Conservation (phyloP, 2,797 vertebrate genomes). For the Picus viridis region DNA sequence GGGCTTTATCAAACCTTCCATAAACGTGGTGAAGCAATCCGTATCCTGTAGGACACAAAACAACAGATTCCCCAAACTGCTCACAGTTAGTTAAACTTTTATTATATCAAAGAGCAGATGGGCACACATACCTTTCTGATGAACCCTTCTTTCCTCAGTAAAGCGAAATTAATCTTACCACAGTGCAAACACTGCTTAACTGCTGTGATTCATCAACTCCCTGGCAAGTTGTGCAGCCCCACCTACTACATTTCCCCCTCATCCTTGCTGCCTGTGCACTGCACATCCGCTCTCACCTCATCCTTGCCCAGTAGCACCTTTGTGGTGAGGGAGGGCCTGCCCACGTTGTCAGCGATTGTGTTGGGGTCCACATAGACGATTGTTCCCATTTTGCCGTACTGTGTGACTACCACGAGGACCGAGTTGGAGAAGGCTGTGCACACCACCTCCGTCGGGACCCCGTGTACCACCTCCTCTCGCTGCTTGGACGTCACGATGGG, state of each 20-base stretch:
- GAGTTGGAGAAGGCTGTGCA: slow-evolving; percentile 94
- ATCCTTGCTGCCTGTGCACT: neutral
- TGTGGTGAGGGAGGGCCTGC: slow-evolving; percentile 84
- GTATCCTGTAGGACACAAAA: neutral
- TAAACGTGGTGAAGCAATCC: neutral
- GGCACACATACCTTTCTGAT: neutral
- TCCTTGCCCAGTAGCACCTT: slow-evolving; percentile 94
- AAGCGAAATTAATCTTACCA: neutral
- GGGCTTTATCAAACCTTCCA: slow-evolving; percentile 13
- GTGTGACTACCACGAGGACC: slow-evolving; percentile 91
- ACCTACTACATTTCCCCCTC: neutral
- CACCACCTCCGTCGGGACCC: slow-evolving; percentile 89
- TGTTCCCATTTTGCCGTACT: slow-evolving; percentile 94
- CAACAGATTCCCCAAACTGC: neutral
- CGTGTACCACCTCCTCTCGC: slow-evolving; percentile 83
- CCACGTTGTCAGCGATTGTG: slow-evolving; percentile 81
- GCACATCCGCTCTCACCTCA: slow-evolving; percentile 82
- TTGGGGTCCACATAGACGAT: slow-evolving; percentile 90
- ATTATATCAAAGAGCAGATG: neutral
- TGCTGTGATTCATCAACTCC: slow-evolving; percentile 11
- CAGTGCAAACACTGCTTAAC: neutral
- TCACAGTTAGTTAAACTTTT: neutral
- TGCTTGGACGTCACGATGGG: slow-evolving; percentile 86
- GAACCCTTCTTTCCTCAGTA: neutral
- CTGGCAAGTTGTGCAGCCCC: neutral